A percentile compares a stretch with the other conserved stretches of the same genome.
Evolutionary conservation across 1,140 invertebrate species (phyloP).

Genomic region (Caenorhabditis tropicalis): DNA sequence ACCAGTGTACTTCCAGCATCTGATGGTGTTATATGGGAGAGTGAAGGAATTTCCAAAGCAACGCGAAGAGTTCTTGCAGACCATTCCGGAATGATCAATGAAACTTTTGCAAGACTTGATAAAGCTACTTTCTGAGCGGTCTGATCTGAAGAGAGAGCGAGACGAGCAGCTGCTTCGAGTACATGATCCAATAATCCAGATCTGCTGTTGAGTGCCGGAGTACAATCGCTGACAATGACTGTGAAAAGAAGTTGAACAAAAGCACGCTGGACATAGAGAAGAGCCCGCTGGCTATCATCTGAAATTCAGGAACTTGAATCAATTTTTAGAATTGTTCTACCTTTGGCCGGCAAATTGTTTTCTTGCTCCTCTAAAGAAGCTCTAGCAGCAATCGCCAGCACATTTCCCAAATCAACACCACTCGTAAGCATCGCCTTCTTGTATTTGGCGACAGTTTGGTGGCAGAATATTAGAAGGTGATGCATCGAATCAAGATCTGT

Average conservation of each 20-base stretch:
- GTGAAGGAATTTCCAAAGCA: constrained; percentile 28
- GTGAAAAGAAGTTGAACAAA: constrained; percentile 43
- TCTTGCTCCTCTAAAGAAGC: background rate
- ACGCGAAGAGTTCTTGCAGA: constrained; percentile 29
- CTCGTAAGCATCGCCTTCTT: constrained; percentile 48
- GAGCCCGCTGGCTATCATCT: constrained; percentile 46
- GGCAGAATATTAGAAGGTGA: constrained; percentile 52
- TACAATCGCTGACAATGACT: background rate
- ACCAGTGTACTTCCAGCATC: constrained; percentile 51
- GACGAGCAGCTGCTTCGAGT: constrained; percentile 35
- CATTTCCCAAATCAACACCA: constrained; percentile 40
- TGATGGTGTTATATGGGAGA: constrained; percentile 37
- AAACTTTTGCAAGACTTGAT: constrained; percentile 19
- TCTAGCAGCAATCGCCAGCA: constrained; percentile 41
- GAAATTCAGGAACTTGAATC: background rate
- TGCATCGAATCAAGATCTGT: constrained; percentile 51
- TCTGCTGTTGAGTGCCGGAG: background rate
- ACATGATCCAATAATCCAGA: constrained; percentile 13
- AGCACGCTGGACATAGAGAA: constrained; percentile 42
- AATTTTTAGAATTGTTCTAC: background rate
- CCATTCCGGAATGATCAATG: background rate
- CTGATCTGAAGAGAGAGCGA: constrained; percentile 43
- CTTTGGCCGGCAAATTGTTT: constrained; percentile 5
- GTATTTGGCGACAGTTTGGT: constrained; percentile 56
- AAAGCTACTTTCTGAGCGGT: constrained; percentile 46